Conservation (phyloP, 2,797 vertebrate genomes). For the Rachycentron canadum region DNA sequence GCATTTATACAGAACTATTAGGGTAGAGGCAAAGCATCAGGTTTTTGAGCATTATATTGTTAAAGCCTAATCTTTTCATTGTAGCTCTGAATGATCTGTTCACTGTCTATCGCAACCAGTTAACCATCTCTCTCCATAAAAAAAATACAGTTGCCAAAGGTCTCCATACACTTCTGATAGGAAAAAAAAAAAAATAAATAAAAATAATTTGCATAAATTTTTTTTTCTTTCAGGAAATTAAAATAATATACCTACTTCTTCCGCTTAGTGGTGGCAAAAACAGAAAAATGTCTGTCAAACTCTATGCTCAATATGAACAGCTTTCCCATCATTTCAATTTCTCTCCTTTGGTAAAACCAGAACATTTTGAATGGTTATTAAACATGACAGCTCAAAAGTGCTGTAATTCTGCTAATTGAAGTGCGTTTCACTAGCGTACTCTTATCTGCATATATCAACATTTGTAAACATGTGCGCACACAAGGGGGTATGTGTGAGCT, state of each 20-base stretch:
- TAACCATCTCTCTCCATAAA: background rate
- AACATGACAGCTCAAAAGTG: slow-evolving; percentile 23
- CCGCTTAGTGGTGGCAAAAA: background rate
- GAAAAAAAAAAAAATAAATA: background rate
- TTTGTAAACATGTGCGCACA: background rate
- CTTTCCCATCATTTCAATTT: slow-evolving; percentile 15
- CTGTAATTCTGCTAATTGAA: slow-evolving; percentile 1
- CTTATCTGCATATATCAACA: slow-evolving; percentile 9
- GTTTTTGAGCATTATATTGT: slow-evolving; percentile 43
- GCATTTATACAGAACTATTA: slow-evolving; percentile 63
- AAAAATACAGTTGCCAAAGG: background rate
- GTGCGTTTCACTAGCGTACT: background rate
- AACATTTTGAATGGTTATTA: slow-evolving; percentile 48
- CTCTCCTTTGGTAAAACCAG: background rate
- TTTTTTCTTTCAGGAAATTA: background rate
- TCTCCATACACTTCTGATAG: background rate
- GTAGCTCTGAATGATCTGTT: slow-evolving; percentile 7
- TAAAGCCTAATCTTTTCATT: slow-evolving; percentile 47
- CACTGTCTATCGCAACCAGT: slow-evolving; percentile 5
- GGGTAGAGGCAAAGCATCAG: slow-evolving; percentile 42
- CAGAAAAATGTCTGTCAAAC: slow-evolving; percentile 18
- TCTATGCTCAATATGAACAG: slow-evolving; percentile 3
- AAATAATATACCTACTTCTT: slow-evolving; percentile 19
- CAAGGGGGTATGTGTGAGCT: slow-evolving; percentile 1
- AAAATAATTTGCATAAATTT: no score